phyloP scores from a whole-genome alignment of 1,140 invertebrate genomes.

The Drosophila santomea region DNA sequence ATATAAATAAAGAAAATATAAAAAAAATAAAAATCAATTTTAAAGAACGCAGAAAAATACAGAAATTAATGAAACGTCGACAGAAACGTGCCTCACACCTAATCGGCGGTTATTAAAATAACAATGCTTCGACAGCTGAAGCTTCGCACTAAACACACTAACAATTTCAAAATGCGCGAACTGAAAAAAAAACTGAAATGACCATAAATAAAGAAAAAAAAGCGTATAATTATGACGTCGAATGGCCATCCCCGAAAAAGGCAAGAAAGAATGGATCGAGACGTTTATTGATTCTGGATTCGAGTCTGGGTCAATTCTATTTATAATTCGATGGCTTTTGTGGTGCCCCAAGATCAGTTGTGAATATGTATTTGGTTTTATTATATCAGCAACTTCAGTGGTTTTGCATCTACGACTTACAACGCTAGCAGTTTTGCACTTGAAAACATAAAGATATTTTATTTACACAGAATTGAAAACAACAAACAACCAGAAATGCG shows the following conservation, averaged over 20 bases:
- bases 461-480: neutral
- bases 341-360: too few species aligned
- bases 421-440: too few species aligned
- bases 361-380: too few species aligned
- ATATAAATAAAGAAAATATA: neutral
- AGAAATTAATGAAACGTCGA: constrained; percentile 46
- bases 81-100: constrained; percentile 63
- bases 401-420: too few species aligned
- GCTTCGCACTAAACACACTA: constrained; percentile 21
- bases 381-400: too few species aligned
- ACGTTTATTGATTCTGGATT: neutral
- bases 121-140: constrained; percentile 46
- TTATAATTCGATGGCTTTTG: neutral
- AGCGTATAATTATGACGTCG: constrained; percentile 29
- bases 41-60: constrained; percentile 14
- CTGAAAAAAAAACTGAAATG: constrained; percentile 34
- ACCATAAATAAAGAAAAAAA: constrained; percentile 1
- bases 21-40: neutral
- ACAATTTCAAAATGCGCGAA: constrained; percentile 22
- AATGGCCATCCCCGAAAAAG: constrained; percentile 29
- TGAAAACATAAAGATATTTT: neutral
- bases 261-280: constrained; percentile 22
- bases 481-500: neutral
- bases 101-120: constrained; percentile 67
- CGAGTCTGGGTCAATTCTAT: constrained; percentile 37